These are phyloP conservation scores for Phalanger gymnotis DNA, from an alignment of 2,797 vertebrate genomes.

Conservation along the genomic window DNA sequence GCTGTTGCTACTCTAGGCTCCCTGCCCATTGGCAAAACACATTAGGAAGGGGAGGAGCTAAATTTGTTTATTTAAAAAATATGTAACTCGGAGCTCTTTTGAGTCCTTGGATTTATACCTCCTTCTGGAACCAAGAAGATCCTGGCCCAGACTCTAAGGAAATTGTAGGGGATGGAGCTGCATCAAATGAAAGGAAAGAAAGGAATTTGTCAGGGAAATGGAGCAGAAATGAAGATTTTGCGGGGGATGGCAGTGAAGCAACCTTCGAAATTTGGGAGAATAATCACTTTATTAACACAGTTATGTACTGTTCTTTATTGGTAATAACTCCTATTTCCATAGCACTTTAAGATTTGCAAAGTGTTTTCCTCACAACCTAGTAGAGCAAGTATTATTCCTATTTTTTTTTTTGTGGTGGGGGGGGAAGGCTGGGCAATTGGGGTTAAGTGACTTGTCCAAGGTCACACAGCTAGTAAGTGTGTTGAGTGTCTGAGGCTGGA, in stretches of 20 bases:
- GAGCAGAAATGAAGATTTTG: background rate
- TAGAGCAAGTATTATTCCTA: background rate
- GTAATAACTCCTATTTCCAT: background rate
- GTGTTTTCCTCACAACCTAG: background rate
- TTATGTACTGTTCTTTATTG: background rate
- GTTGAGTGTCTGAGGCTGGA: no score
- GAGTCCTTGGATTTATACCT: background rate
- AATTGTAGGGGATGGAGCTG: background rate
- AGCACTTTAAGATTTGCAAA: background rate
- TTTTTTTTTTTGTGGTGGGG: no score
- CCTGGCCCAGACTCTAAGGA: background rate
- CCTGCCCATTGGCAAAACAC: background rate
- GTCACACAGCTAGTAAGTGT: no score
- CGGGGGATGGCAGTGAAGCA: background rate
- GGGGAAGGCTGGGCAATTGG: no score
- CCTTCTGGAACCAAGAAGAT: background rate
- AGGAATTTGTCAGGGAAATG: background rate
- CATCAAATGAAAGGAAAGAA: background rate
- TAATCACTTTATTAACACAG: background rate
- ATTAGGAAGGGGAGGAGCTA: background rate
- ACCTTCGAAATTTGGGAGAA: background rate
- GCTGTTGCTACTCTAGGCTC: background rate
- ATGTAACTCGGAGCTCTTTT: background rate
- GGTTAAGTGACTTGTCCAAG: no score
- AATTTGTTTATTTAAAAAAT: background rate